Conservation (phyloP, 53 echinoderm and acorn worm species). For the Mesocentrotus franciscanus region DNA sequence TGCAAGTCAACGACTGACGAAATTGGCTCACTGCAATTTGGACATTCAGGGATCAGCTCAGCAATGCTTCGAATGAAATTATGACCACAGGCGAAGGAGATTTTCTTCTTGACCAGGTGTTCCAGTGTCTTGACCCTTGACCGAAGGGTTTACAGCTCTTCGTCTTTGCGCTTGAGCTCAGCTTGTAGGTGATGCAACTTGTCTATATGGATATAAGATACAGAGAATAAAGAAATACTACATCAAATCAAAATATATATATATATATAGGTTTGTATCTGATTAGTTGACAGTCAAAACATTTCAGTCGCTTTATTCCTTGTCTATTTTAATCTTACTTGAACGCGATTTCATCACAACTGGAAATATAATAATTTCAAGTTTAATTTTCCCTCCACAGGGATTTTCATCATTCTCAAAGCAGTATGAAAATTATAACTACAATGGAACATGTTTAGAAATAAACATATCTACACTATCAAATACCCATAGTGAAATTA, state of each 20-base stretch:
- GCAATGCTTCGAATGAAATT: slow-evolving; percentile 24
- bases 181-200: neutral
- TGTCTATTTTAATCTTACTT: neutral
- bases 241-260: neutral
- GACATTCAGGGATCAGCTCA: slow-evolving; percentile 40
- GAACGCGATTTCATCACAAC: neutral
- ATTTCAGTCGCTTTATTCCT: too few relatives aligned
- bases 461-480: too few relatives aligned
- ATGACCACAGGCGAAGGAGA: slow-evolving; percentile 54
- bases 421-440: too few relatives aligned
- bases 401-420: too few relatives aligned
- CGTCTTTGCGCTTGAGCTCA: slow-evolving; percentile 9
- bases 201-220: neutral
- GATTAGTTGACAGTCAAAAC: too few relatives aligned
- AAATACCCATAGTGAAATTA: too few relatives aligned
- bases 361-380: too few relatives aligned
- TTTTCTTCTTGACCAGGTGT: slow-evolving; percentile 52
- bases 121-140: neutral
- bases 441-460: too few relatives aligned
- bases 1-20: neutral
- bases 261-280: too few relatives aligned
- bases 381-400: neutral
- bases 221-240: too few relatives aligned
- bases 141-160: neutral
- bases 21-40: neutral